These are phyloP conservation scores for Danionella dracula DNA, from an alignment of 2,797 vertebrate genomes.

Conservation along the genomic window DNA sequence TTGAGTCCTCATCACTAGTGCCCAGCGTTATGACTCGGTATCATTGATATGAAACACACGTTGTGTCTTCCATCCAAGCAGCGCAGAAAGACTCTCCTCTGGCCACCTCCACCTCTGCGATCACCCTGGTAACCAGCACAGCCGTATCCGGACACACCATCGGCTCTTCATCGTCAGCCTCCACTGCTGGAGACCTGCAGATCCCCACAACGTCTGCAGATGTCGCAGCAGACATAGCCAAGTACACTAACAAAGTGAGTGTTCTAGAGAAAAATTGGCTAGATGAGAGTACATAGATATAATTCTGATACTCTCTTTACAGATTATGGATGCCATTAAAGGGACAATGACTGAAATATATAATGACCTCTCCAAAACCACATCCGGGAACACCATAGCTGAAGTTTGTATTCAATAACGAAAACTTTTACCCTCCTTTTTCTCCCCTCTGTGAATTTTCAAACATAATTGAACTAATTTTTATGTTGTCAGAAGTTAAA, in stretches of 20 bases:
- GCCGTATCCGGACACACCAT: slow-evolving; percentile 77
- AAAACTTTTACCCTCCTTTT: too few species aligned
- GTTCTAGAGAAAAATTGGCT: too few species aligned
- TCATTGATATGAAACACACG: too few species aligned
- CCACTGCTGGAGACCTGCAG: slow-evolving; percentile 77
- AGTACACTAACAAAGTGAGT: slow-evolving; percentile 97
- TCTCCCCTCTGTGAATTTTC: too few species aligned
- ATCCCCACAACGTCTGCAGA: slow-evolving; percentile 93
- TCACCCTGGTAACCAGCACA: slow-evolving; percentile 87
- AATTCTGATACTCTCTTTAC: too few species aligned
- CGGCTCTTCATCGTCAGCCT: slow-evolving; percentile 60
- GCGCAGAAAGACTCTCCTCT: slow-evolving; percentile 90
- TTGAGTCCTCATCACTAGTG: too few species aligned
- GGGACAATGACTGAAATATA: slow-evolving; percentile 98
- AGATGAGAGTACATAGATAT: too few species aligned
- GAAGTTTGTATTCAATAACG: slow-evolving; percentile 83
- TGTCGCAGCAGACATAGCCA: slow-evolving; percentile 93
- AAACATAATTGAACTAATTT: too few species aligned
- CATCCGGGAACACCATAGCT: slow-evolving; percentile 92
- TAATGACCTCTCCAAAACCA: slow-evolving; percentile 91
- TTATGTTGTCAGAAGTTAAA: too few species aligned
- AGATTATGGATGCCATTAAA: slow-evolving; percentile 99
- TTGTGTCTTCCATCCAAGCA: slow-evolving; percentile 66
- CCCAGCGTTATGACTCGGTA: too few species aligned
- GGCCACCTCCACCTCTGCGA: slow-evolving; percentile 81